phyloP scores from a whole-genome alignment of 1,140 invertebrate species.

The Triops longicaudatus region DNA sequence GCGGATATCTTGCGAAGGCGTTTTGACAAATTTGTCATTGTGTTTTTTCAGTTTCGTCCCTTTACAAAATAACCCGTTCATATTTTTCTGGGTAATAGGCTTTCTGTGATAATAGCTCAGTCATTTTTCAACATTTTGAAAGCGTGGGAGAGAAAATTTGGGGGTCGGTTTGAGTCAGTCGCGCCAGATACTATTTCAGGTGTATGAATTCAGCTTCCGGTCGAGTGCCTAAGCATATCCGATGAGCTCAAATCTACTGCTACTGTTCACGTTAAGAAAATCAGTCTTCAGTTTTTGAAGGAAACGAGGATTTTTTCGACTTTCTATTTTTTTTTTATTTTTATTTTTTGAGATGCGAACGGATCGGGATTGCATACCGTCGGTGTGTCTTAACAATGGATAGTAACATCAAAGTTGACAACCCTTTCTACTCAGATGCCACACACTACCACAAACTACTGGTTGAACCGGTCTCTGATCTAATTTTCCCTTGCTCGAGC shows the following conservation, averaged over 20 bases:
- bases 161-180: background rate
- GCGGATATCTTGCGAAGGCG: background rate
- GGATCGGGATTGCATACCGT: background rate
- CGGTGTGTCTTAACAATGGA: background rate
- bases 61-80: background rate
- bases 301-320: background rate
- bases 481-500: background rate
- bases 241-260: background rate
- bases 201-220: constrained; percentile 7
- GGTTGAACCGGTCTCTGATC: background rate
- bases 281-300: too few relatives aligned
- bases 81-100: too few relatives aligned
- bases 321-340: background rate
- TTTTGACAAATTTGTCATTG: constrained; percentile 15
- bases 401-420: background rate
- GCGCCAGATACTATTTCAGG: background rate
- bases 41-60: background rate
- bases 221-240: constrained; percentile 6
- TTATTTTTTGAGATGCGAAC: background rate
- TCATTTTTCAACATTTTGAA: background rate
- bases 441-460: background rate
- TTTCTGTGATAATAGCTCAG: too few relatives aligned
- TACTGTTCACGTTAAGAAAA: background rate
- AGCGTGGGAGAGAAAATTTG: background rate
- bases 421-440: background rate